phyloP scores from a whole-genome alignment of 2,888 invertebrate genomes.

The Parnassius glacialis region DNA sequence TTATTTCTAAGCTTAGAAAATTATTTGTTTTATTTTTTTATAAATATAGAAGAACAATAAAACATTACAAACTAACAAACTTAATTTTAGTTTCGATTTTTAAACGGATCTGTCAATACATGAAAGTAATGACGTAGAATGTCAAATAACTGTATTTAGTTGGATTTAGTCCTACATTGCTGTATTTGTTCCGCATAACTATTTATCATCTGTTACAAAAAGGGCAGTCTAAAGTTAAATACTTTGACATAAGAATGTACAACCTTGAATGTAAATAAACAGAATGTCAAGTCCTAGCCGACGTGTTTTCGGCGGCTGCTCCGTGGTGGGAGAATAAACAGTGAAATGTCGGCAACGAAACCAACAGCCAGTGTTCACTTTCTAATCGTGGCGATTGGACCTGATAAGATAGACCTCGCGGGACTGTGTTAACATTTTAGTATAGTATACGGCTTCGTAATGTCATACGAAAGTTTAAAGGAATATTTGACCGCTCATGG shows the following conservation, averaged over 20 bases:
- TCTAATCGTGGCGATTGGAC: conserved; percentile 67
- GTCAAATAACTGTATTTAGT: conserved; percentile 9
- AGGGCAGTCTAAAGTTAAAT: conserved; percentile 3
- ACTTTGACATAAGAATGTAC: conserved; percentile 23
- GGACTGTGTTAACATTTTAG: conserved; percentile 26
- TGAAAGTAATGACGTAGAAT: background rate
- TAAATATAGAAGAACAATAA: background rate
- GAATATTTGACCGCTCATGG: conserved; percentile 81
- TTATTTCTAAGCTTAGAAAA: too few species aligned
- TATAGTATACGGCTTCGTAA: conserved; percentile 35
- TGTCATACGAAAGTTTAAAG: conserved; percentile 79
- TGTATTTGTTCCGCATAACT: background rate
- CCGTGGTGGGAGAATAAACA: conserved; percentile 66
- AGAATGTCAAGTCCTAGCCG: conserved; percentile 47
- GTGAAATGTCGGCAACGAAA: conserved; percentile 56
- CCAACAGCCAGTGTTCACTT: conserved; percentile 63
- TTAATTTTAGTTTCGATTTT: background rate
- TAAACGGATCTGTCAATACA: conserved; percentile 15
- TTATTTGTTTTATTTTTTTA: background rate
- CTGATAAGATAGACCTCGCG: conserved; percentile 37
- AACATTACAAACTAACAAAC: background rate
- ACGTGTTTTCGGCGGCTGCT: conserved; percentile 51
- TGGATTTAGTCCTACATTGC: conserved; percentile 17
- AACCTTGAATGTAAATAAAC: conserved; percentile 42
- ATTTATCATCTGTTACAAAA: background rate